A percentile compares a stretch with the other conserved stretches of the same genome.
phyloP scores from a whole-genome alignment of 2,113 vertebrate species.

The Puffinus mauretanicus region DNA sequence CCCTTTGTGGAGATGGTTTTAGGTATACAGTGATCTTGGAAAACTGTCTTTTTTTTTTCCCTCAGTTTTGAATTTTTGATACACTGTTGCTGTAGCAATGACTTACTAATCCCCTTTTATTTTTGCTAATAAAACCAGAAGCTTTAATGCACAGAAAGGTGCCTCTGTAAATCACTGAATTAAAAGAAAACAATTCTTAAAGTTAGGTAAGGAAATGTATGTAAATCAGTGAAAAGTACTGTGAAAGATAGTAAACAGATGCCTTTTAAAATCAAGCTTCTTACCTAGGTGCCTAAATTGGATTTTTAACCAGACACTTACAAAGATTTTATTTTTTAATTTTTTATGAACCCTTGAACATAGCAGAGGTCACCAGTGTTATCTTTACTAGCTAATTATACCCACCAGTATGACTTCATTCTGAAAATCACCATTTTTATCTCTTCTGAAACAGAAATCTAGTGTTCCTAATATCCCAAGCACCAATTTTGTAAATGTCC shows the following conservation, averaged over 20 bases:
- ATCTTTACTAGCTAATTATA: not conserved
- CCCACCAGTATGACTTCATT: not conserved
- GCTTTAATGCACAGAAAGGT: not conserved
- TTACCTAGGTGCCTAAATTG: not conserved
- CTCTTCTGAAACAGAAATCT: not conserved
- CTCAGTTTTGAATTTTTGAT: constrained; percentile 4
- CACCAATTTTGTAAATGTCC: not conserved
- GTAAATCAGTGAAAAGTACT: not conserved
- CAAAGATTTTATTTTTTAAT: not conserved
- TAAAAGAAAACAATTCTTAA: not conserved
- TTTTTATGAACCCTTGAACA: not conserved
- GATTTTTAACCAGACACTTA: not conserved
- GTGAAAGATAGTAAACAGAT: not conserved
- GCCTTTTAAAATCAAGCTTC: not conserved
- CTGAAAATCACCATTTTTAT: not conserved
- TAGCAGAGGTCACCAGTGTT: not conserved
- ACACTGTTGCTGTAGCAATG: not conserved
- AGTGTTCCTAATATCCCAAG: not conserved
- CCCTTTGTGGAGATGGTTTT: constrained; percentile 39
- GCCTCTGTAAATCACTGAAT: not conserved
- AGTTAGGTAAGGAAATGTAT: not conserved
- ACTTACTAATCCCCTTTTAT: not conserved
- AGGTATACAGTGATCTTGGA: not conserved
- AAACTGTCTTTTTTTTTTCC: not conserved
- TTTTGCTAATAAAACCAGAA: not conserved